Evolutionary conservation across 1,140 invertebrate species (phyloP), one percentile per base, ranked within the genome.

Genomic region (Pachypeltis micranthus): DNA sequence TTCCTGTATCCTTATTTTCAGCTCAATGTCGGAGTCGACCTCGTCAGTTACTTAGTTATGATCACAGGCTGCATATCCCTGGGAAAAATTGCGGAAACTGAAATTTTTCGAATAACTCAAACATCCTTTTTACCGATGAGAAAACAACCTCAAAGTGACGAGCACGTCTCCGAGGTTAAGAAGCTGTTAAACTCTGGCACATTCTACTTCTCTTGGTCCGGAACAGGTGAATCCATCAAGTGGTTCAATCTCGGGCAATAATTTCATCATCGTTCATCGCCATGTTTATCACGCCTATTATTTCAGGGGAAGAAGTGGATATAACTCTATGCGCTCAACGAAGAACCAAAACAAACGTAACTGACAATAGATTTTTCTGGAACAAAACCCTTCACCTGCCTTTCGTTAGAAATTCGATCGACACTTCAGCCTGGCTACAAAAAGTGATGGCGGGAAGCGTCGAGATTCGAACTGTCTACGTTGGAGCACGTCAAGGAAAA

Each of bases 361-460:
- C 92, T 4, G 95, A 98, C 75, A 94, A 96, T 70, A 83, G 62
- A 61, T 66, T 63, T 51, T 66, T 63, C 39, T 66, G 65, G 62
- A 66, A 66, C 27, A 66, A 62, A 59, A 63, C 92, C 79, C 77
- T 98, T 63, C 91, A 95, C 72, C 86, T 96, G 57, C 92, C 95
- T 78, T 78, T 96, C 39, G 81, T 94, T 67, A 82, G 91, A 68
- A 96, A 85, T 79, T 90, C 90, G 26, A 86, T 98, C 7, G 84
- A 94, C 69, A 90, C 86, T 70, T 82, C 82, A 66, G 79, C 87
- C 27, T 98, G 95, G 95, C 75, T 98, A 44, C 76, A 96, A 19
- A 92, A 93, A 77, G 82, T 87, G 2, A 96, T 96, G 83, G 97
- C 93, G 80, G 95, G 95, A 1, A 95, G 91, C 65, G 85, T 98